A percentile compares a stretch with the other conserved stretches of the same genome.
Conservation (phyloP, 2,113 vertebrate genomes). For the Amblyopsis rosae region DNA sequence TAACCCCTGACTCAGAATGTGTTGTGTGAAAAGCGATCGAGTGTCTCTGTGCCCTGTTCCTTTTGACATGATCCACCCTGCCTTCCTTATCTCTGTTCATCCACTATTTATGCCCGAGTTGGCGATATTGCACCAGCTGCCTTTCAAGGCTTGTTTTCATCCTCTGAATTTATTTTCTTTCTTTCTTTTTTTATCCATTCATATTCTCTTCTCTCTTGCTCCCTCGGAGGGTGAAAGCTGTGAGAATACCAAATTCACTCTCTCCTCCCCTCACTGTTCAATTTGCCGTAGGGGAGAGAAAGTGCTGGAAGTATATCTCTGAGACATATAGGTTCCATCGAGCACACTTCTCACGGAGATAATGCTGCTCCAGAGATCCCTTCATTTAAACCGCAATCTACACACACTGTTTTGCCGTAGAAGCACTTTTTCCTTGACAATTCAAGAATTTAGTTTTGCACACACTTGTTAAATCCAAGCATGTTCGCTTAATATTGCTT, state of each 20-base stretch:
- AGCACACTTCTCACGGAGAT: constrained; percentile 32
- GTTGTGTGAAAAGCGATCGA: constrained; percentile 37
- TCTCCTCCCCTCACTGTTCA: constrained; percentile 49
- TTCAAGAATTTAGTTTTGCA: constrained; percentile 43
- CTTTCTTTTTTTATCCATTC: constrained; percentile 26
- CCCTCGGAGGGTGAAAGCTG: constrained; percentile 59
- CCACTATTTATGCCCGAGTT: constrained; percentile 60
- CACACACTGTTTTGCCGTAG: constrained; percentile 38
- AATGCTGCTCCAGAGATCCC: constrained; percentile 46
- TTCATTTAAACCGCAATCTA: constrained; percentile 49
- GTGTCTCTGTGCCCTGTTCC: constrained; percentile 27
- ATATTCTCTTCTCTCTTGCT: constrained; percentile 56
- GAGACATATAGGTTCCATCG: constrained; percentile 21
- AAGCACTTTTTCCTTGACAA: constrained; percentile 45
- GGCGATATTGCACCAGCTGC: constrained; percentile 56
- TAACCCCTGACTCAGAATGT: constrained; percentile 48
- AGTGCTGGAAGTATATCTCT: constrained; percentile 41
- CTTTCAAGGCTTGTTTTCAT: constrained; percentile 67
- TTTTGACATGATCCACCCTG: constrained; percentile 51
- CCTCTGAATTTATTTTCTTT: constrained; percentile 42
- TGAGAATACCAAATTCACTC: constrained; percentile 59
- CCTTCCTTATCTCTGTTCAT: constrained; percentile 61
- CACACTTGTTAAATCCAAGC: constrained; percentile 57
- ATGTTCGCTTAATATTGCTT: constrained; percentile 58
- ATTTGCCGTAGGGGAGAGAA: constrained; percentile 43